These are phyloP conservation scores for Cynopterus sphinx DNA, from an alignment of 2,797 vertebrate genomes.

Conservation along the genomic window DNA sequence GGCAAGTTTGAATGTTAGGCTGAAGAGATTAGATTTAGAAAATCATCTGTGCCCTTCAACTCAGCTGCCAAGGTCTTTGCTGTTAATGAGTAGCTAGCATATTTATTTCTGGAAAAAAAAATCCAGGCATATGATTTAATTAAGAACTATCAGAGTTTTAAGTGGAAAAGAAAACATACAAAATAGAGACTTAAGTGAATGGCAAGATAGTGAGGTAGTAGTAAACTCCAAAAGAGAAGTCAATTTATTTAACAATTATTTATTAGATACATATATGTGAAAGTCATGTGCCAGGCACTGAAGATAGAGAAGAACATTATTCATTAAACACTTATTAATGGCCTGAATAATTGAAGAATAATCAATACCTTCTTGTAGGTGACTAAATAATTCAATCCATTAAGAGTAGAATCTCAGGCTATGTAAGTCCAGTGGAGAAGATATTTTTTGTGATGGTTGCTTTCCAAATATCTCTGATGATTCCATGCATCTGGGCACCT, in stretches of 20 bases:
- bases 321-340: not conserved
- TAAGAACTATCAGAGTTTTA: not conserved
- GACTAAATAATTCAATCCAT: slow-evolving; percentile 44
- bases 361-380: slow-evolving; percentile 15
- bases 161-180: not conserved
- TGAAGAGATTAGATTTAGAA: slow-evolving; percentile 53
- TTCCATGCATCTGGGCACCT: not conserved
- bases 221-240: not conserved
- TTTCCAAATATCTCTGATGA: not conserved
- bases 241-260: not conserved
- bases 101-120: slow-evolving; percentile 50
- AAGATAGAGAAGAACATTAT: not conserved
- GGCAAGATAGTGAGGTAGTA: not conserved
- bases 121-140: slow-evolving; percentile 28
- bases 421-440: not conserved
- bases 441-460: not conserved
- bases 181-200: not conserved
- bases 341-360: slow-evolving; percentile 53
- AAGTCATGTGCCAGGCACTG: not conserved
- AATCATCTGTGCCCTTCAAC: slow-evolving; percentile 30
- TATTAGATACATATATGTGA: not conserved
- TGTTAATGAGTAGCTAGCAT: slow-evolving; percentile 45
- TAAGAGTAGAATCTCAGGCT: slow-evolving; percentile 50
- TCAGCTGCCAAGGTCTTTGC: slow-evolving; percentile 25
- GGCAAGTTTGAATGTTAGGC: not conserved